Evolutionary conservation across 2,113 vertebrate genomes (phyloP).

Genomic region (Brienomyrus brachyistius): DNA sequence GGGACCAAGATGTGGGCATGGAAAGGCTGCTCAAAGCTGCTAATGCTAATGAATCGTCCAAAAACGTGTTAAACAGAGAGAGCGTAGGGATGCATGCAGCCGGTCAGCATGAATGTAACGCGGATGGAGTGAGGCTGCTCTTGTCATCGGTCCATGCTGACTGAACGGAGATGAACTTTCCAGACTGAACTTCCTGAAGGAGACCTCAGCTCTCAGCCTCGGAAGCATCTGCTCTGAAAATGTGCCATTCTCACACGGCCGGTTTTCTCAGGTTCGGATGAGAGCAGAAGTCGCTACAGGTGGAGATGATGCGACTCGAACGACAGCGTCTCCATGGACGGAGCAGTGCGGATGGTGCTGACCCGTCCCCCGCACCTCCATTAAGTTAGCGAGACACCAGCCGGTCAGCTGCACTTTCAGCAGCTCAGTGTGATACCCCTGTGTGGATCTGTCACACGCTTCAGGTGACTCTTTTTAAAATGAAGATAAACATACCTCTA

Average conservation of each 20-base stretch:
- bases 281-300: neutral
- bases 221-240: neutral
- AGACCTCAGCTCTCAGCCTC: neutral
- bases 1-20: neutral
- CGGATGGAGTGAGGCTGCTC: neutral
- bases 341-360: neutral
- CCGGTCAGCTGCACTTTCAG: neutral
- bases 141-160: neutral
- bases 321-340: neutral
- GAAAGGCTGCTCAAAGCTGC: neutral
- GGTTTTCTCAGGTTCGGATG: neutral
- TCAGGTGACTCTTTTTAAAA: neutral
- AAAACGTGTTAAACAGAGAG: neutral
- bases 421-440: neutral
- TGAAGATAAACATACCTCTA: neutral
- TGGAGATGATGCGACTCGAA: neutral
- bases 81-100: neutral
- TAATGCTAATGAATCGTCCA: no score
- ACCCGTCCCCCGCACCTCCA: neutral
- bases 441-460: neutral
- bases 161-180: neutral
- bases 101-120: neutral
- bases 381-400: neutral
- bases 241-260: neutral
- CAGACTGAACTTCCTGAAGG: neutral